Conservation (phyloP, 2,797 vertebrate species). For the Eptatretus atami region DNA sequence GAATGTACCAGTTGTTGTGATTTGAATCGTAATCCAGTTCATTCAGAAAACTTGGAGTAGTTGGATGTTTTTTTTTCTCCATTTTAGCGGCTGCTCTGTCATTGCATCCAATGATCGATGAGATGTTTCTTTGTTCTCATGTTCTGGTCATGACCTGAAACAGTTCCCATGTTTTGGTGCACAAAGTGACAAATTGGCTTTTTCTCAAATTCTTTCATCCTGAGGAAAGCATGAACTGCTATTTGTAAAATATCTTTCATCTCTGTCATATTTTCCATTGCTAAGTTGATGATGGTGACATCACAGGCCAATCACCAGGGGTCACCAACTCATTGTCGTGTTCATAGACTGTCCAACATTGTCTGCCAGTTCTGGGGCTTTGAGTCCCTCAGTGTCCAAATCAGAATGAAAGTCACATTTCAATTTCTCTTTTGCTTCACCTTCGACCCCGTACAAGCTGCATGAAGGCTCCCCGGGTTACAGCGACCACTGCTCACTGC, state of each 20-base stretch:
- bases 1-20: background rate
- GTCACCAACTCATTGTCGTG: constrained; percentile 3
- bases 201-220: background rate
- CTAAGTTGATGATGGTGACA: background rate
- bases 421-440: background rate
- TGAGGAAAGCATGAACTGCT: background rate
- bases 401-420: background rate
- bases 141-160: background rate
- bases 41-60: background rate
- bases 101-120: background rate
- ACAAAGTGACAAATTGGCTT: background rate
- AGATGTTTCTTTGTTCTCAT: background rate
- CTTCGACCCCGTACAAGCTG: background rate
- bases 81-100: background rate
- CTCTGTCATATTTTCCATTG: background rate
- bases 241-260: background rate
- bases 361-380: background rate
- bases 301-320: background rate
- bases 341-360: background rate
- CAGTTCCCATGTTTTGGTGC: background rate
- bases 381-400: background rate
- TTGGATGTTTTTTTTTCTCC: background rate
- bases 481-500: constrained; percentile 11
- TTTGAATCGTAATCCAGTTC: background rate
- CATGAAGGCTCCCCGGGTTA: background rate